Base-by-base conservation (phyloP, 1,140 invertebrate genomes). In the Chymomyza costata region DNA sequence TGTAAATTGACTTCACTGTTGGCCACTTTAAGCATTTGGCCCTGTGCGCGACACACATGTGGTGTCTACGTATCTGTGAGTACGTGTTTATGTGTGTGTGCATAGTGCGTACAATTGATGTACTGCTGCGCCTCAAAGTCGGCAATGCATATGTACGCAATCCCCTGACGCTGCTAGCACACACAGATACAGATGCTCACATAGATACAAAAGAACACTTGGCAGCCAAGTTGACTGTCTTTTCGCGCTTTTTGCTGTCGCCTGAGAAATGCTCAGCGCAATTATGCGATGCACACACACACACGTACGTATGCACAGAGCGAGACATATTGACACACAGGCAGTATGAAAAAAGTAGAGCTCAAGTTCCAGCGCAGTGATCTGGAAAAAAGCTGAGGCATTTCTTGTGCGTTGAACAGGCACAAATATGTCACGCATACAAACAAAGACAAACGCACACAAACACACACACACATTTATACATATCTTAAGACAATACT, bases 341-440 rank as follows among this genome's bases (percentile, higher is more conserved):
- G n/a, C n/a, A n/a, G n/a, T n/a, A n/a, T n/a, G n/a, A n/a, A n/a
- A 13, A 64, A 56, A 52, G 43, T 48, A 65, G 45, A 31, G 46
- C 46, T 52, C 32, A 45, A 49, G 51, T 37, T 60, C 28, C 39
- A 28, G 51, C 25, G 57, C 65, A 67, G 35, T 61, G 63, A 66
- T 67, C 50, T 66, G 63, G 56, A 67, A 67, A 67, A 65, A 57
- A 39, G 40, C 57, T 14, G 15, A 25, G 21, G 16, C 10, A 3
- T 38, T 38, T 38, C 35, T 10, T 34, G 32, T 34, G 32, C 13
- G 32, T 34, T 34, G 35, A 38, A 13, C 35, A 38, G 2, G 14
- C 35, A 38, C 10, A 38, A 6, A 10, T 34, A 34, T 34, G 11
- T 2, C 13, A 15, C 7, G 2, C 15, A 17, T 5, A 38, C 35